Base-by-base conservation (phyloP, 2,113 vertebrate genomes). In the Tringa solitaria region DNA sequence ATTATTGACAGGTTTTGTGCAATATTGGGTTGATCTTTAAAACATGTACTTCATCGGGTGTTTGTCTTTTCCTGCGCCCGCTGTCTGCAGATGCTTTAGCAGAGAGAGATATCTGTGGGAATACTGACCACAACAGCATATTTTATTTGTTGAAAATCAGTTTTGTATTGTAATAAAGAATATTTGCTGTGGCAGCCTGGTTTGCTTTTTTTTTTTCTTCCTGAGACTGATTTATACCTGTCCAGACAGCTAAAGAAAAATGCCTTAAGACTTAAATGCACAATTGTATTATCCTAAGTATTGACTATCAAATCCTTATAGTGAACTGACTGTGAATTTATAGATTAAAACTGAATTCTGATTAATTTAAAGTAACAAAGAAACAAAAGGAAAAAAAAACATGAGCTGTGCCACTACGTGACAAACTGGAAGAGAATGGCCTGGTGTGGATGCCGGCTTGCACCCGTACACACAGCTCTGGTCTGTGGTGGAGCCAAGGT, bases 111-210 rank as follows among this genome's bases (percentile, higher is more conserved):
- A 85, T 83, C 74, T 57, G 84, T 64, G 89, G 61, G 41, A 93
- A 68, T 32, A 73, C 78, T 95, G 87, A 96, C 95, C 91, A 95
- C 93, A 95, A 87, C 87, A 95, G 84, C 95, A 21, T 81, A 53
- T 96, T 95, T 91, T 94, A 95, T 93, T 96, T 89, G 91, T 75
- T 79, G 84, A 85, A 94, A 95, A 95, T 93, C 91, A 89, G 70
- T 94, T 94, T 96, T 91, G 74, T 87, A 82, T 90, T 93, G 89
- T 93, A 93, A 96, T 94, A 94, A 96, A 89, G 84, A 76, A 61
- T 78, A 95, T 95, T 91, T 93, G 74, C 84, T 85, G 43, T 91
- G 91, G 91, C 91, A 97, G 95, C 74, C 70, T 23, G 30, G 3
- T 9, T 1, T 57, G 48, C 22, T 21, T 48, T 70, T 53, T 51